A percentile compares a stretch with the other conserved stretches of the same genome.
Conservation (phyloP, 2,113 vertebrate species). For the Anhinga rufa region DNA sequence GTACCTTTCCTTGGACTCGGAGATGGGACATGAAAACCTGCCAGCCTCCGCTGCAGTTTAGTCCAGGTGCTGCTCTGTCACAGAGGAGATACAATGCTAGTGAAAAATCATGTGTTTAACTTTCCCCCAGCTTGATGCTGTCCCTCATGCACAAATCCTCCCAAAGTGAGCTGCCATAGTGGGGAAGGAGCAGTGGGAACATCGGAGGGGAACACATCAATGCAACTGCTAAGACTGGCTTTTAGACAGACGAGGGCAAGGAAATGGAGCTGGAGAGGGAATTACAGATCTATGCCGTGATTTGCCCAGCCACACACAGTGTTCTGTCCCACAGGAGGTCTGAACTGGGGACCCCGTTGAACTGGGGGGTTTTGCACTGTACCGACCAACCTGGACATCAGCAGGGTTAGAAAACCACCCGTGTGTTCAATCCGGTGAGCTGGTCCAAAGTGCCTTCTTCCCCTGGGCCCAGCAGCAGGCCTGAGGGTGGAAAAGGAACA, state of each 20-base stretch:
- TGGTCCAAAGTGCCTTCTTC: neutral
- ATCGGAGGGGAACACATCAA: neutral
- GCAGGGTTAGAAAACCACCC: neutral
- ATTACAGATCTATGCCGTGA: no score
- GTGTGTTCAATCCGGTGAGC: accelerated
- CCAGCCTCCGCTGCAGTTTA: neutral
- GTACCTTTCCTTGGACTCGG: neutral
- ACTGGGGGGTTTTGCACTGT: neutral
- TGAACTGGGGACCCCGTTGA: neutral
- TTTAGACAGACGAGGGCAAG: neutral
- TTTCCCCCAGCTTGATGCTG: neutral
- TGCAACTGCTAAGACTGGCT: neutral
- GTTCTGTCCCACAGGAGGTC: neutral
- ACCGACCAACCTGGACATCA: neutral
- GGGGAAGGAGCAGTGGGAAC: neutral
- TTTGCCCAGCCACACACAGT: neutral
- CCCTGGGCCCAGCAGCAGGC: neutral
- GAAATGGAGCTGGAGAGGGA: neutral
- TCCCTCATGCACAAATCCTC: neutral
- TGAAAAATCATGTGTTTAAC: neutral
- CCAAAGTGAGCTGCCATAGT: neutral
- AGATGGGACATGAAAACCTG: neutral
- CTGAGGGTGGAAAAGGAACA: neutral
- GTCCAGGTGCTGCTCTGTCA: neutral
- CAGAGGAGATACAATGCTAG: neutral